Evolutionary conservation across 1,140 invertebrate species (phyloP), one percentile per base, ranked within the genome.

Genomic region (Cotesia vestalis): DNA sequence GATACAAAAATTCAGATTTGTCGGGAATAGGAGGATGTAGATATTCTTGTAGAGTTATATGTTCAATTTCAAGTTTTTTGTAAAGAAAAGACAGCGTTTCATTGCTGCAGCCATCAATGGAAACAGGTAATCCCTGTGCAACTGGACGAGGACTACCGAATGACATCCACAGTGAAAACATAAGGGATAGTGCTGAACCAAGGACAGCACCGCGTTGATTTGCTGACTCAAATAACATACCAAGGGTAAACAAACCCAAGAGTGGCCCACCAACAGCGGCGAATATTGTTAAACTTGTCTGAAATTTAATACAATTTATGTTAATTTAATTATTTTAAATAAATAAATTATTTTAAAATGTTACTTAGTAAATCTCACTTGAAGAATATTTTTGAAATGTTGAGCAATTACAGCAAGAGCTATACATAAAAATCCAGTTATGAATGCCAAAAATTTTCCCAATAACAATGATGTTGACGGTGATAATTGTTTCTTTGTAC

Each of bases 231-330:
- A 89, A 89, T 70, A 92, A 88, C 91, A 95, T 94, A 69, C 94
- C 94, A 2, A 95, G 83, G 0, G 93, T 91, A 79, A 95, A 95
- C n/a, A 95, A 80, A 0, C 91, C 94, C 14, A 95, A 82, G 27
- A 95, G 81, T 1, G 94, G 94, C 12, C 94, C 94, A 5, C 94
- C 94, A 35, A 95, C 88, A 14, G 94, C 90, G 27, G 94, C 93
- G 78, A 95, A 94, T 72, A 95, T 92, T 1, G 93, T 93, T 14
- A 95, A 83, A 5, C 92, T 90, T 1, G 92, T 92, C 87, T 95
- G 89, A 0, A 52, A 79, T 17, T 36, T 69, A 51, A 55, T 35
- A 60, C 4, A 38, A 35, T 51, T 62, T 4, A 53, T 55, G 34
- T 59, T 38, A 27, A 27, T 27, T 27, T 27, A 36, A 71, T 71